Evolutionary conservation across 2,888 invertebrate species (phyloP).

Genomic region (Xiphydria camelus): DNA sequence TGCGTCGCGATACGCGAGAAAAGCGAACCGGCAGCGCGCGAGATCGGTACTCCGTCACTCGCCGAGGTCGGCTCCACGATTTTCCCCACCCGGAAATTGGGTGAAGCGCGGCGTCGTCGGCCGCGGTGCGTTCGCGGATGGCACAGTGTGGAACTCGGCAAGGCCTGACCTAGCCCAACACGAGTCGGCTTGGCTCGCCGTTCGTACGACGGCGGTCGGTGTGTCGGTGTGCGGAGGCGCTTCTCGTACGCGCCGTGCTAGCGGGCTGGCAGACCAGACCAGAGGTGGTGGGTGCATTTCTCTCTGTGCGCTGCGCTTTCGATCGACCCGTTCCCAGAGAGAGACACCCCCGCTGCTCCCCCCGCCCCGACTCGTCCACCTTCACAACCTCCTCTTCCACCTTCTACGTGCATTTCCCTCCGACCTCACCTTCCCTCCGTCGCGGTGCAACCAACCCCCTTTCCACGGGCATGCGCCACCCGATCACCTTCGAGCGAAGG

Average conservation of each 20-base stretch:
- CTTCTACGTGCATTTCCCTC: constrained; percentile 15
- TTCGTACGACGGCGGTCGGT: constrained; percentile 32
- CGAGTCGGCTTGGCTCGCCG: constrained; percentile 51
- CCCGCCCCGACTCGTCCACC: neutral
- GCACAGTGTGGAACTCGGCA: constrained; percentile 56
- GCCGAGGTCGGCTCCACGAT: no score
- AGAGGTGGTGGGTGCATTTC: constrained; percentile 52
- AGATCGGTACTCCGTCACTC: no score
- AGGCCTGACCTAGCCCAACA: constrained; percentile 58
- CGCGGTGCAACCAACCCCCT: constrained; percentile 5
- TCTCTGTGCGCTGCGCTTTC: constrained; percentile 57
- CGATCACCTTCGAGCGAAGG: no score
- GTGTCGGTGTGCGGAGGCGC: constrained; percentile 42
- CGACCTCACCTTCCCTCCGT: neutral
- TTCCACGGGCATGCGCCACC: no score
- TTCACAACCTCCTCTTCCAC: constrained; percentile 9
- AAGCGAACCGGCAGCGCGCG: no score
- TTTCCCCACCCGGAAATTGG: no score
- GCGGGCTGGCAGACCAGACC: constrained; percentile 44
- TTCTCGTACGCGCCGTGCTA: constrained; percentile 36
- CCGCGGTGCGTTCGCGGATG: constrained; percentile 41
- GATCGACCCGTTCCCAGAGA: constrained; percentile 53
- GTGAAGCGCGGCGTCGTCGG: constrained; percentile 6
- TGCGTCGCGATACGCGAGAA: no score
- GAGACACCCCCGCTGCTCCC: constrained; percentile 14